Base-by-base conservation (phyloP, 2,888 invertebrate genomes). In the Plemyria rubiginata region DNA sequence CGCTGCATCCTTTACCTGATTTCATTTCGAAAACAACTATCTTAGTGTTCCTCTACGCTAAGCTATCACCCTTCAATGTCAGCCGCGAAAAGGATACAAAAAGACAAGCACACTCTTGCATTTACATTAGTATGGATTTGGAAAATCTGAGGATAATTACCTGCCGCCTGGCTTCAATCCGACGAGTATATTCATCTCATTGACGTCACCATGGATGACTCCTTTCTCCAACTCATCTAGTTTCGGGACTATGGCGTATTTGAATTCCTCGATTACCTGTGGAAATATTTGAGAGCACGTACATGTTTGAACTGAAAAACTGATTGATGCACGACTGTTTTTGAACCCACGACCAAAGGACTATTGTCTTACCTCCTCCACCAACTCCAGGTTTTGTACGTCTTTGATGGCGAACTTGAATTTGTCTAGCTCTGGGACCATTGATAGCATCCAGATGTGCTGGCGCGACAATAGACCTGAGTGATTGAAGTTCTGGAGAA, bases 141-240 rank as follows among this genome's bases (percentile, higher is more conserved):
- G n/a, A 40, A 40, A 13, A 0, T 41, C 7, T 2, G 7, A 41
- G 15, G 43, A 45, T 11, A 45, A 72, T 5, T 38, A 89, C 90
- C 88, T 86, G 76, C 81, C 84, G 0, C 86, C 88, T 0, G 84
- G 82, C 70, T 91, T 91, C 15, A 72, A 66, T 0, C 84, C 81
- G 0, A 96, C 95, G 5, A 98, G 80, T 4, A 98, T 94, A 85
- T 99, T 99, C 84, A 97, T 96, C 78, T 98, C 98, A 81, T 98
- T 98, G 62, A 97, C 94, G 81, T 99, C 99, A 0, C 98, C 98
- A 80, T 99, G 98, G 66, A 98, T 96, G 5, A 96, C 90, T 0
- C 93, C 96, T 76, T 92, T 93, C 74, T 95, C 94, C 67, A 98
- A 88, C 40, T 92, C 87, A 0, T 93, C 86, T 2, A 93, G 76